phyloP scores from a whole-genome alignment of 1,140 invertebrate genomes.

The Philopotamus ludificatus region DNA sequence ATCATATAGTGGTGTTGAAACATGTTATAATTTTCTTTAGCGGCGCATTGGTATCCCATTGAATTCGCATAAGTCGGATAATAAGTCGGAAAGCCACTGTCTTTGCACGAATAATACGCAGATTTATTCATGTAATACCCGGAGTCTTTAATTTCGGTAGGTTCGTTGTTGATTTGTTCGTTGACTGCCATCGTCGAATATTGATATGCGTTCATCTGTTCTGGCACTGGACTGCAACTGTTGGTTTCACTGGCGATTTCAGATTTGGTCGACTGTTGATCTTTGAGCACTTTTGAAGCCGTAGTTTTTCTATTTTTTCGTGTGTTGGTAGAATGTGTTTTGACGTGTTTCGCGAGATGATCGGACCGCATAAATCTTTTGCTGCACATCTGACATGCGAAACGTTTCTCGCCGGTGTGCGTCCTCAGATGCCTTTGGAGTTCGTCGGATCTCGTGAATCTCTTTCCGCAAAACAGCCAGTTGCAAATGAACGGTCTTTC shows the following conservation, averaged over 20 bases:
- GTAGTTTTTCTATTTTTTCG: constrained; percentile 51
- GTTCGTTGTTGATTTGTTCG: constrained; percentile 41
- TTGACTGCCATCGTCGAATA: constrained; percentile 43
- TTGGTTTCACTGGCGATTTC: constrained; percentile 19
- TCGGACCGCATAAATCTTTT: constrained; percentile 84
- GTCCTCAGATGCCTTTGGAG: constrained; percentile 78
- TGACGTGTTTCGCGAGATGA: constrained; percentile 81
- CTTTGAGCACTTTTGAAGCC: constrained; percentile 43
- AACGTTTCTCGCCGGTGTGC: constrained; percentile 81
- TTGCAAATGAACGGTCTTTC: constrained; percentile 75
- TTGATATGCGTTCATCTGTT: constrained; percentile 47
- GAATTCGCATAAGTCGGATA: constrained; percentile 50
- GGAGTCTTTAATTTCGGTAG: constrained; percentile 28
- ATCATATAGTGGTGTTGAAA: constrained; percentile 54
- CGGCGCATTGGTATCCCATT: constrained; percentile 50
- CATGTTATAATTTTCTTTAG: constrained; percentile 53
- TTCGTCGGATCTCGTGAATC: constrained; percentile 87
- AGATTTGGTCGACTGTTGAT: constrained; percentile 23
- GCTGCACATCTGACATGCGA: constrained; percentile 69
- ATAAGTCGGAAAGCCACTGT: constrained; percentile 31
- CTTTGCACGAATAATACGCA: constrained; percentile 32
- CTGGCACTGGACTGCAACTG: constrained; percentile 24
- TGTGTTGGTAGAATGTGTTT: constrained; percentile 70
- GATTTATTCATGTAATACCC: constrained; percentile 36
- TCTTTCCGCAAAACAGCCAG: constrained; percentile 82